These are phyloP conservation scores for Andrena dorsata DNA, from an alignment of 2,888 invertebrate genomes.

Conservation along the genomic window DNA sequence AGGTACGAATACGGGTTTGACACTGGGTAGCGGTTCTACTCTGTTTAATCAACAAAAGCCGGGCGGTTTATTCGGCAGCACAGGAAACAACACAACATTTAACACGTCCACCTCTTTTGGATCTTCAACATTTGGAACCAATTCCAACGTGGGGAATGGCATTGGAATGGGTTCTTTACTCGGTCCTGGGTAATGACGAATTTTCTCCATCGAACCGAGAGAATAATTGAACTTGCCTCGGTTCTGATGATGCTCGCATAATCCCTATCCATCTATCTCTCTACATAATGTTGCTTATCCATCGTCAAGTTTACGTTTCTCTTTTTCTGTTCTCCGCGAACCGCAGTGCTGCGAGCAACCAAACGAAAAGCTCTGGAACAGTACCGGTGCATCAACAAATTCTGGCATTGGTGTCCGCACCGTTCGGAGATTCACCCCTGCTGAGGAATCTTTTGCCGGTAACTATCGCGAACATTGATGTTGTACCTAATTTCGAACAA, in stretches of 20 bases:
- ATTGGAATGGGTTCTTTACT: slow-evolving; percentile 76
- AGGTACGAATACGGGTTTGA: slow-evolving; percentile 84
- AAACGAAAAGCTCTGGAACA: slow-evolving; percentile 80
- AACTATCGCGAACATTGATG: slow-evolving; percentile 37
- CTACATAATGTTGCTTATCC: not conserved
- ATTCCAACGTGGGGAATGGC: slow-evolving; percentile 71
- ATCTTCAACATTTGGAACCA: slow-evolving; percentile 83
- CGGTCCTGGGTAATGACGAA: slow-evolving; percentile 73
- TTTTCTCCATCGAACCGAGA: not conserved
- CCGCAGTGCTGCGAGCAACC: slow-evolving; percentile 75
- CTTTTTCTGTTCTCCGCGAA: slow-evolving; percentile 8
- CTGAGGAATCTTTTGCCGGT: slow-evolving; percentile 89
- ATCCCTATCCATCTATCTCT: not conserved
- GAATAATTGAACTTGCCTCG: slow-evolving; percentile 3
- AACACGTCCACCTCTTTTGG: slow-evolving; percentile 83
- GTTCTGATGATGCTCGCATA: not conserved
- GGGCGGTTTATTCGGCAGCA: slow-evolving; percentile 86
- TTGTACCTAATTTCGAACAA: not conserved
- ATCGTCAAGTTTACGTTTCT: not conserved
- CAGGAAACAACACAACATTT: slow-evolving; percentile 84
- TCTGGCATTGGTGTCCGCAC: slow-evolving; percentile 91
- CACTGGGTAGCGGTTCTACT: slow-evolving; percentile 75
- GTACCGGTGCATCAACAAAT: slow-evolving; percentile 90
- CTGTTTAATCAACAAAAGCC: slow-evolving; percentile 85
- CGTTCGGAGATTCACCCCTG: slow-evolving; percentile 95